phyloP scores from a whole-genome alignment of 2,888 invertebrate species.

The Cabera pusaria region DNA sequence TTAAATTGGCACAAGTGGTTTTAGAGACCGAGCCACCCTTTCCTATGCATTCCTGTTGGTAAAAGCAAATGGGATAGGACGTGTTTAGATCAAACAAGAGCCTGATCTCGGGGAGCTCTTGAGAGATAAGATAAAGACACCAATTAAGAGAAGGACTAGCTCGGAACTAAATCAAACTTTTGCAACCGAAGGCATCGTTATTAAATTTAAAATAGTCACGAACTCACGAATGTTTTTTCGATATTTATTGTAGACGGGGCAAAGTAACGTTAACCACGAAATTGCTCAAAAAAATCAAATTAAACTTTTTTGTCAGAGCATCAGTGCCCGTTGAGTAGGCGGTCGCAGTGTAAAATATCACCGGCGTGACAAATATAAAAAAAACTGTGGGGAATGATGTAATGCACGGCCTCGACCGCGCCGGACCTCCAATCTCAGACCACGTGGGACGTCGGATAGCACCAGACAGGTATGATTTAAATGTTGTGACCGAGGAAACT shows the following conservation, averaged over 20 bases:
- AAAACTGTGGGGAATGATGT: slow-evolving; percentile 38
- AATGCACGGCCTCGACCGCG: slow-evolving; percentile 42
- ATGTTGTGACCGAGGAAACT: slow-evolving; percentile 10
- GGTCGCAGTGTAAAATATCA: slow-evolving; percentile 20
- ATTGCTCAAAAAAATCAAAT: slow-evolving; percentile 6
- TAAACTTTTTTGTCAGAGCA: slow-evolving; percentile 11
- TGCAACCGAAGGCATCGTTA: too few species aligned
- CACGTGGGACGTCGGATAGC: slow-evolving; percentile 37
- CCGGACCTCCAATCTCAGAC: slow-evolving; percentile 28
- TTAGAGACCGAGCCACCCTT: slow-evolving; percentile 8
- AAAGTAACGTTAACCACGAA: slow-evolving; percentile 1
- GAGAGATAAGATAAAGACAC: neutral
- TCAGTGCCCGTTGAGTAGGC: slow-evolving; percentile 9
- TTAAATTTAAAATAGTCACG: too few species aligned
- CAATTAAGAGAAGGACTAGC: neutral
- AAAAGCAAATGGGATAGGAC: slow-evolving; percentile 3
- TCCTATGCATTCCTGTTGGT: slow-evolving; percentile 6
- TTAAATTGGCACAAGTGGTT: slow-evolving; percentile 21
- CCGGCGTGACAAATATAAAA: slow-evolving; percentile 31
- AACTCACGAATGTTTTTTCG: neutral
- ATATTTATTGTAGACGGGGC: neutral
- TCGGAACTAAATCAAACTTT: too few species aligned
- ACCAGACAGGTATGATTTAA: slow-evolving; percentile 13
- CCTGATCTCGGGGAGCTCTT: slow-evolving; percentile 4
- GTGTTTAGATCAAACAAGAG: slow-evolving; percentile 2